Evolutionary conservation across 2,797 vertebrate species (phyloP), one percentile per base, ranked within the genome.

Genomic region (Etheostoma nigrum): DNA sequence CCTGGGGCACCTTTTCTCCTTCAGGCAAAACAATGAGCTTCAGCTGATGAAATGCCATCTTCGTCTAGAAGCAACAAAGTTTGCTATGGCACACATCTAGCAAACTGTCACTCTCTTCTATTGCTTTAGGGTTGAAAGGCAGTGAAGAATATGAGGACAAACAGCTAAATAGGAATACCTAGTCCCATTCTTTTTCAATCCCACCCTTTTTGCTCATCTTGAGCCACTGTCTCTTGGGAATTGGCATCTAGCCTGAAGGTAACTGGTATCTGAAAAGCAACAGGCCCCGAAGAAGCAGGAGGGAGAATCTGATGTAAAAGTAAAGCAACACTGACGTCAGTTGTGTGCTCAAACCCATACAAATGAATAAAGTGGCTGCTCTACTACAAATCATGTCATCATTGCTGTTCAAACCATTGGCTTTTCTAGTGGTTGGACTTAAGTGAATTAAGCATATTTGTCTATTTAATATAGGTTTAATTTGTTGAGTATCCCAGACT

Each of bases 41-140:
- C 76, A 55, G 52, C 60, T 18, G 8, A 51, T 48, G 27, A 42
- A 67, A 71, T 72, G n/a, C 16, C 54, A 27, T 48, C 33, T 8
- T 12, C 6, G 36, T 64, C 66, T 59, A 0, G 4, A 64, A 59
- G 52, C 13, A 5, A 64, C 8, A 7, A 18, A 52, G 47, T 45
- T 30, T 13, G 36, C 45, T 30, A 4, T 63, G 49, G 12, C 64
- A 59, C 53, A 45, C 42, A 15, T 44, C 36, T 12, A 30, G 25
- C 3, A 21, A 55, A 60, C 69, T 25, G 64, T 53, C 53, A 59
- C 27, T 19, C 42, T 6, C 23, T 21, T 16, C 60, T 30, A n/a
- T n/a, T 53, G 68, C 72, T 76, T 18, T 12, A 44, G 30, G 78
- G 45, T 25, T 23, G 19, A 68, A 58, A 63, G 42, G 13, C 42